Conservation (phyloP, 2,888 invertebrate species). For the Aporophyla nigra region DNA sequence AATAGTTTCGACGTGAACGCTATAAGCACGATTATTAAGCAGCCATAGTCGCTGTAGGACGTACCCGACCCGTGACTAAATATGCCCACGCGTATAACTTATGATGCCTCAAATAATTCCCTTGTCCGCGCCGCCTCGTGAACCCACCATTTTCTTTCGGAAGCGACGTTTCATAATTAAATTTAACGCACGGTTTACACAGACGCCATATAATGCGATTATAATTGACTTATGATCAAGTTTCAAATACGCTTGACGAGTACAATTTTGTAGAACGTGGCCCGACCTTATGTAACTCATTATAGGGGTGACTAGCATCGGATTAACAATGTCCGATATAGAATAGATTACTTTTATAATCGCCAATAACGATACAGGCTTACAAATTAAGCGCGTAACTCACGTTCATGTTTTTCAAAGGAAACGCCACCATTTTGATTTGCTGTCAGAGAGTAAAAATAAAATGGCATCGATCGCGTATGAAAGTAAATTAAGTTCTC, state of each 20-base stretch:
- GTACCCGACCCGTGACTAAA: slow-evolving; percentile 85
- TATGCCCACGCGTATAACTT: slow-evolving; percentile 87
- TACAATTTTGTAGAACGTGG: slow-evolving; percentile 61
- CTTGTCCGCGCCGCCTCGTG: slow-evolving; percentile 70
- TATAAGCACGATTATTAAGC: slow-evolving; percentile 80
- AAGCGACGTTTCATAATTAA: slow-evolving; percentile 84
- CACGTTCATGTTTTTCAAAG: slow-evolving; percentile 47
- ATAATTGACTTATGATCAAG: slow-evolving; percentile 82
- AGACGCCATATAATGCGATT: slow-evolving; percentile 82
- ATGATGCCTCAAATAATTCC: slow-evolving; percentile 81
- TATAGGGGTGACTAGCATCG: slow-evolving; percentile 42
- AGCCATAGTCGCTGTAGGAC: slow-evolving; percentile 79
- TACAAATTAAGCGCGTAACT: slow-evolving; percentile 30
- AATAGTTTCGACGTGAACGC: slow-evolving; percentile 81
- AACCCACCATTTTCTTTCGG: slow-evolving; percentile 77
- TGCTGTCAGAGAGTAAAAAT: slow-evolving; percentile 42
- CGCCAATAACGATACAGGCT: slow-evolving; percentile 35
- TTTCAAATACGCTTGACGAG: slow-evolving; percentile 72
- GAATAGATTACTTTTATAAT: slow-evolving; percentile 48
- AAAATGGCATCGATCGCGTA: slow-evolving; percentile 68
- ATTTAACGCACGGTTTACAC: slow-evolving; percentile 85
- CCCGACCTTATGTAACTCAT: slow-evolving; percentile 46
- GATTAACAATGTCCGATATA: slow-evolving; percentile 33
- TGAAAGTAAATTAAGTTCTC: slow-evolving; percentile 79
- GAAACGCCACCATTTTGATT: slow-evolving; percentile 52